These are phyloP conservation scores for Idaea aversata DNA, from an alignment of 2,888 invertebrate species.

Conservation along the genomic window DNA sequence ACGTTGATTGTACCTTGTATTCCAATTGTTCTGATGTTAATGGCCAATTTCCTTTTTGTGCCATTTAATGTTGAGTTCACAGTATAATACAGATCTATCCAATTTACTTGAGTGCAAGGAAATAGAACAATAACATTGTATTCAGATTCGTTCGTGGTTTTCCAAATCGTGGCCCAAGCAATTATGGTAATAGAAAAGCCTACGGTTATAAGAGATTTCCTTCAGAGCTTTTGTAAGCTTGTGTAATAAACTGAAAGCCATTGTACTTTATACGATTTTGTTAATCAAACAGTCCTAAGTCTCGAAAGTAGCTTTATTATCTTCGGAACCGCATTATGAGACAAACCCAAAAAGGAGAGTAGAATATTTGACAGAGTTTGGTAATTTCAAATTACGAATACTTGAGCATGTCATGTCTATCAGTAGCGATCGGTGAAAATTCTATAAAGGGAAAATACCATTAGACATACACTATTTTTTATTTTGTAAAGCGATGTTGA, in stretches of 20 bases:
- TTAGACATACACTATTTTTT: too few species aligned
- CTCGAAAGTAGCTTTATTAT: neutral
- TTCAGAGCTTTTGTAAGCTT: neutral
- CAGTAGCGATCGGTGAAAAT: too few species aligned
- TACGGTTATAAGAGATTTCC: neutral
- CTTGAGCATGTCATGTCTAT: too few species aligned
- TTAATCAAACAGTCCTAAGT: neutral
- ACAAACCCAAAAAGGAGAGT: neutral
- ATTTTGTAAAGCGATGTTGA: too few species aligned
- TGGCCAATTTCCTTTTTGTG: neutral
- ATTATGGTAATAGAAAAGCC: neutral
- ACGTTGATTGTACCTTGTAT: too few species aligned
- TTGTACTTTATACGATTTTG: neutral
- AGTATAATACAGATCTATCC: slow-evolving; percentile 15
- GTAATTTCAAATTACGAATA: too few species aligned
- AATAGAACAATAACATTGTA: neutral
- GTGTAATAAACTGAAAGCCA: neutral
- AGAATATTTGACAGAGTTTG: neutral
- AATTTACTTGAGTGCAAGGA: slow-evolving; percentile 13
- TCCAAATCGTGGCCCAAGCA: neutral
- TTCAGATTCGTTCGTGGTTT: neutral
- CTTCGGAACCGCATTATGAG: neutral
- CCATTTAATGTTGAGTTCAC: slow-evolving; percentile 20
- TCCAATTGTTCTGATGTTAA: too few species aligned
- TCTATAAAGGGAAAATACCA: too few species aligned